A percentile compares a stretch with the other conserved stretches of the same genome.
Conservation (phyloP, 2,888 invertebrate genomes). For the Drosophila prolongata region DNA sequence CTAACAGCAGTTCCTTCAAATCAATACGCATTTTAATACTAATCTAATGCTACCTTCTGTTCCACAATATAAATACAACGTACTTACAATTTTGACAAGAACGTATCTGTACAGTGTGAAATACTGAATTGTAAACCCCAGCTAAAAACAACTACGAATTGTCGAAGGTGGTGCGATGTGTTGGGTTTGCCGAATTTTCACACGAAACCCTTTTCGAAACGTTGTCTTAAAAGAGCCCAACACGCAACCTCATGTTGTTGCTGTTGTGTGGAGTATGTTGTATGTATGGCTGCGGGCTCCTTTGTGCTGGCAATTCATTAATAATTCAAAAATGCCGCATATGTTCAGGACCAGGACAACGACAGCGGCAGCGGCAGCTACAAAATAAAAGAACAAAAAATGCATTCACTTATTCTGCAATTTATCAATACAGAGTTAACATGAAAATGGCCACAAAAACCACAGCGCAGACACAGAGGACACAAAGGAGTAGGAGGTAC, state of each 20-base stretch:
- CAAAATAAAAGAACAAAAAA: conserved; percentile 37
- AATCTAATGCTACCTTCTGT: background rate
- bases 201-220: conserved; percentile 64
- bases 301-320: conserved; percentile 75
- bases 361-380: conserved; percentile 19
- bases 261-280: conserved; percentile 14
- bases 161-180: conserved; percentile 6
- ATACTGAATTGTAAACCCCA: background rate
- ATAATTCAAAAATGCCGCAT: conserved; percentile 81
- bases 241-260: conserved; percentile 58
- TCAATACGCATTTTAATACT: conserved; percentile 37
- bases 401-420: conserved; percentile 76
- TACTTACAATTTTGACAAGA: conserved; percentile 44
- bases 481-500: conserved; percentile 26
- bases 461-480: conserved; percentile 38
- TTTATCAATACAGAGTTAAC: conserved; percentile 70
- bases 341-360: conserved; percentile 54
- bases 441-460: conserved; percentile 55
- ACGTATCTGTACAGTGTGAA: conserved; percentile 4
- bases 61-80: conserved; percentile 14
- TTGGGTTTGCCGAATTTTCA: conserved; percentile 35
- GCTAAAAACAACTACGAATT: background rate
- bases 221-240: conserved; percentile 44
- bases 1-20: conserved; percentile 41
- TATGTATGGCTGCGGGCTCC: conserved; percentile 59